These are phyloP conservation scores for Vannuccia rotundouncinata DNA, from an alignment of 2,888 invertebrate genomes.

Conservation along the genomic window DNA sequence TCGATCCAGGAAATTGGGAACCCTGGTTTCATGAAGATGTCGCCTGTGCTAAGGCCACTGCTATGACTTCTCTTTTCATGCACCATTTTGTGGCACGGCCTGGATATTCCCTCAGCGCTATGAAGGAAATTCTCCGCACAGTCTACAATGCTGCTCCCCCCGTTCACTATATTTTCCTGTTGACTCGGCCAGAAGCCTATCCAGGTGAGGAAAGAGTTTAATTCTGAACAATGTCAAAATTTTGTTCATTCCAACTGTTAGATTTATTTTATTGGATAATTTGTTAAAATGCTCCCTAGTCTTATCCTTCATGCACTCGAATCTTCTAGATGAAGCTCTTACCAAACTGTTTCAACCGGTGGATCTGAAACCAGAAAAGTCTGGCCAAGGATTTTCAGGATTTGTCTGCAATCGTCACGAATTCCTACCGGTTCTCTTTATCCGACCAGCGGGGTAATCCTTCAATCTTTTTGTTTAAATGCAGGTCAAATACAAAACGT, in stretches of 20 bases:
- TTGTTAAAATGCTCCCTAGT: no score
- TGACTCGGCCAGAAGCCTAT: constrained; percentile 48
- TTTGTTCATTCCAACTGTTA: no score
- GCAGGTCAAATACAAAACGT: no score
- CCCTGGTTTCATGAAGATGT: constrained; percentile 47
- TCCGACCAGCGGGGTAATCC: constrained; percentile 50
- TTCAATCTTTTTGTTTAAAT: not conserved
- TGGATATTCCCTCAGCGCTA: constrained; percentile 52
- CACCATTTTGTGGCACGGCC: constrained; percentile 54
- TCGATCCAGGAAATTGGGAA: constrained; percentile 51
- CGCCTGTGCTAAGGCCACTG: constrained; percentile 43
- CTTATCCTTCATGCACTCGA: not conserved
- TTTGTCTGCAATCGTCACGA: constrained; percentile 45
- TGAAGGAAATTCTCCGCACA: constrained; percentile 52
- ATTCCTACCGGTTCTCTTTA: constrained; percentile 53
- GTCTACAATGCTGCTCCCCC: constrained; percentile 55
- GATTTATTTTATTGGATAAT: no score
- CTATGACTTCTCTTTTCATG: constrained; percentile 53
- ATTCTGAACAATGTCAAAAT: no score
- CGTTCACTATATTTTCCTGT: constrained; percentile 51
- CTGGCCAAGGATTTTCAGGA: not conserved
- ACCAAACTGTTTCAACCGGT: not conserved
- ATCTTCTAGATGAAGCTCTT: not conserved
- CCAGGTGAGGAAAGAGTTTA: constrained; percentile 51
- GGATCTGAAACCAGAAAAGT: not conserved